A percentile compares a stretch with the other conserved stretches of the same genome.
These are phyloP conservation scores for Microplitis deprimator DNA, from an alignment of 2,888 invertebrate species.

Conservation along the genomic window DNA sequence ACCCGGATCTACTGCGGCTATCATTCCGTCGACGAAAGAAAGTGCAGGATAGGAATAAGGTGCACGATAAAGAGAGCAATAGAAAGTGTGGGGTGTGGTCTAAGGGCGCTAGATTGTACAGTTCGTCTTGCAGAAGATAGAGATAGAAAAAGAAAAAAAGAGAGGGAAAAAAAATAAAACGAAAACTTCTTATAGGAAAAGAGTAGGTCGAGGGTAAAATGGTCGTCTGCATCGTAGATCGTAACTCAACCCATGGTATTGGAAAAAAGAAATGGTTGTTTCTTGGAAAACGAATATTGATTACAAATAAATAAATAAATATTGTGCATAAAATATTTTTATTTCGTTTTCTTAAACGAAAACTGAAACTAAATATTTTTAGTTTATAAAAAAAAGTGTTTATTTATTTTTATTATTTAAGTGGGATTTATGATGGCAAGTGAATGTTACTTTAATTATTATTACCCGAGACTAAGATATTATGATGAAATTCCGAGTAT, in stretches of 20 bases:
- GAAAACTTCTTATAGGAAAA: constrained; percentile 16
- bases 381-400: no score
- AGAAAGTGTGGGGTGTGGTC: constrained; percentile 29
- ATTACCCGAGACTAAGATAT: constrained; percentile 2
- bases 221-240: constrained; percentile 52
- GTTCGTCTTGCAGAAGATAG: constrained; percentile 18
- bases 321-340: constrained; percentile 1
- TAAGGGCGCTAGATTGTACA: constrained; percentile 33
- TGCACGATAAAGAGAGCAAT: constrained; percentile 21
- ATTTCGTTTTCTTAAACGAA: constrained; percentile 21
- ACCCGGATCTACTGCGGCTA: constrained; percentile 61
- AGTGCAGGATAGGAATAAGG: constrained; percentile 31
- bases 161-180: no score
- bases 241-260: constrained; percentile 48
- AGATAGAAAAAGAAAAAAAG: constrained; percentile 5
- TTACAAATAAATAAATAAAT: constrained; percentile 24
- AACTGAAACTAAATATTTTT: constrained; percentile 2
- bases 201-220: constrained; percentile 44
- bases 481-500: background rate
- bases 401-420: background rate
- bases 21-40: constrained; percentile 51
- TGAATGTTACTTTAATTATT: background rate
- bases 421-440: background rate
- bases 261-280: constrained; percentile 35
- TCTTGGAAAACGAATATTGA: constrained; percentile 30